phyloP scores from a whole-genome alignment of 2,797 vertebrate genomes.

The Hemitrygon akajei region DNA sequence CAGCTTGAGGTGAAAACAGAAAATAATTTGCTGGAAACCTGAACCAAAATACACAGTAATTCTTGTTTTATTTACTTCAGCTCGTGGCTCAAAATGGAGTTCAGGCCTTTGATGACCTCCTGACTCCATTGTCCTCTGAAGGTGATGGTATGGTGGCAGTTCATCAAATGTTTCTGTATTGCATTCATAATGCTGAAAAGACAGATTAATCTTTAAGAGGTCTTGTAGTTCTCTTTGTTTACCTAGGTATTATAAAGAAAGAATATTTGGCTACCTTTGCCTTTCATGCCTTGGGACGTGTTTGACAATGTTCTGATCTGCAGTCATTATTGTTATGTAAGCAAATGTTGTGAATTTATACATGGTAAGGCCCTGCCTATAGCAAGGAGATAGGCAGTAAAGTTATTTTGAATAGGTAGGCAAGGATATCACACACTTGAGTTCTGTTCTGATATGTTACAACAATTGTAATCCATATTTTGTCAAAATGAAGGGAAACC shows the following conservation, averaged over 20 bases:
- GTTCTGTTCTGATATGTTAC: neutral
- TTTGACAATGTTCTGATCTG: neutral
- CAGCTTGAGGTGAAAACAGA: constrained; percentile 7
- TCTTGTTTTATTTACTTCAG: too few relatives aligned
- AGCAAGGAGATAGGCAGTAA: neutral
- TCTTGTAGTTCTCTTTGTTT: neutral
- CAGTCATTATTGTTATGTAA: neutral
- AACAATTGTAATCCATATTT: neutral
- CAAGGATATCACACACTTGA: neutral
- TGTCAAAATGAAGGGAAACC: neutral
- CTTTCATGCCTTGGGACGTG: neutral
- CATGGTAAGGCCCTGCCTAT: neutral
- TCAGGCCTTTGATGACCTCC: too few relatives aligned
- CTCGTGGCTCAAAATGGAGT: too few relatives aligned
- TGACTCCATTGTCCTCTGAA: too few relatives aligned
- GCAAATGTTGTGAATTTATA: neutral
- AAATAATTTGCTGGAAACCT: neutral
- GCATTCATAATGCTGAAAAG: constrained; percentile 9
- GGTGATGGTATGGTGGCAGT: too few relatives aligned
- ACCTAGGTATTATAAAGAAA: neutral
- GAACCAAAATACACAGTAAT: neutral
- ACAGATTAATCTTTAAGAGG: neutral
- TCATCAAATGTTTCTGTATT: too few relatives aligned
- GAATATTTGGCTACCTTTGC: neutral
- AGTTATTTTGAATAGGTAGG: neutral